Base-by-base conservation (phyloP, 2,113 vertebrate species). In the Neomonachus schauinslandi region DNA sequence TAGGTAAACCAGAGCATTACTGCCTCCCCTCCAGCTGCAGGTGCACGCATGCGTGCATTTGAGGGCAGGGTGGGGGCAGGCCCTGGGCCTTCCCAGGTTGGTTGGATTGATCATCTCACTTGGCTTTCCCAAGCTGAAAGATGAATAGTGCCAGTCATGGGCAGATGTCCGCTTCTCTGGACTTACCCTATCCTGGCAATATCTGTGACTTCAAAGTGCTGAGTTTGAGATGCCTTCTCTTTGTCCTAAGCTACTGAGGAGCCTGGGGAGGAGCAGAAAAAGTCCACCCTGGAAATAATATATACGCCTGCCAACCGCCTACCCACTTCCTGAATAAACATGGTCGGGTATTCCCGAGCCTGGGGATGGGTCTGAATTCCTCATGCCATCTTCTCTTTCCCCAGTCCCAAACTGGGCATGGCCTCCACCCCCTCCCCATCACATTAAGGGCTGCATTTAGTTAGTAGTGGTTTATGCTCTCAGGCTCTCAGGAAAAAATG, bases 191-290 rank as follows among this genome's bases (percentile, higher is more conserved):
- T 85, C 26, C 71, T 72, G 39, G 71, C 72, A 86, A 85, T 53
- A 85, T 76, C 57, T 77, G 87, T 94, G 82, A 28, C 53, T 89
- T 93, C 55, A 69, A n/a, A 85, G 80, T 18, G 49, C 21, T 42
- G 57, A 88, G 53, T 77, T 33, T 39, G 21, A 86, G 82, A 57
- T 89, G 15, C 0, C 36, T 72, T 72, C 14, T 61, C 36, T 76
- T 92, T 85, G 24, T 92, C 76, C 39, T 67, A 53, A 59, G 65
- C 57, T 89, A 95, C 33, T 89, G 79, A 94, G 80, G 59, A 95
- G 53, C 33, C 26, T 69, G 67, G 61, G 85, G 26, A 82, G 91
- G 6, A 72, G 63, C 51, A 67, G 33, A 80, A 63, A 91, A 42
- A 14, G 8, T 87, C 7, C 9, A 76, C 61, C 21, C 57, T 89